A percentile compares a stretch with the other conserved stretches of the same genome.
phyloP scores from a whole-genome alignment of 2,888 invertebrate genomes.

The Therioaphis trifolii region DNA sequence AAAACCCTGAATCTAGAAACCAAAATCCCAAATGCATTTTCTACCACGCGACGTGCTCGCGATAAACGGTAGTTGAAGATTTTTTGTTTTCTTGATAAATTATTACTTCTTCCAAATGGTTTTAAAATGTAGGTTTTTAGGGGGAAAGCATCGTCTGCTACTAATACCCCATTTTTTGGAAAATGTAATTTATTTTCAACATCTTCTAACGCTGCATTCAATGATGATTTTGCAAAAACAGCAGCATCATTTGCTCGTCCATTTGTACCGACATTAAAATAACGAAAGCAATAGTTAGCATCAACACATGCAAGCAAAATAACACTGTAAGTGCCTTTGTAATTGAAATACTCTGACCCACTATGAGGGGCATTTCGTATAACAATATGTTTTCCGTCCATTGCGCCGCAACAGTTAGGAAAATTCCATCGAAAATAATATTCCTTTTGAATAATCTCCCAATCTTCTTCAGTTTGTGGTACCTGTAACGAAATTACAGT shows the following conservation, averaged over 20 bases:
- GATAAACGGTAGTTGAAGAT: no score
- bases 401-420: slow-evolving; percentile 33
- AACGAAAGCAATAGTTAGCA: slow-evolving; percentile 28
- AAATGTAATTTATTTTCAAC: slow-evolving; percentile 20
- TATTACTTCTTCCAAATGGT: slow-evolving; percentile 60
- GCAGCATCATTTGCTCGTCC: slow-evolving; percentile 26
- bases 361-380: slow-evolving; percentile 25
- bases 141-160: slow-evolving; percentile 66
- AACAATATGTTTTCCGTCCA: slow-evolving; percentile 35
- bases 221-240: slow-evolving; percentile 34
- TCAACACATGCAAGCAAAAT: slow-evolving; percentile 37
- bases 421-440: slow-evolving; percentile 27
- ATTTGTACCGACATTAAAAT: slow-evolving; percentile 23
- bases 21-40: slow-evolving; percentile 64
- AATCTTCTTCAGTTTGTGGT: slow-evolving; percentile 36
- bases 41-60: slow-evolving; percentile 64
- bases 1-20: slow-evolving; percentile 64
- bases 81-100: slow-evolving; percentile 62
- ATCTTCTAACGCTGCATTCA: no score
- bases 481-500: slow-evolving; percentile 22
- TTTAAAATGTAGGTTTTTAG: slow-evolving; percentile 64
- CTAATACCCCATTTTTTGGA: slow-evolving; percentile 60
- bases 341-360: slow-evolving; percentile 32
- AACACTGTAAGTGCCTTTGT: slow-evolving; percentile 31
- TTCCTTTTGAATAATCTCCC: slow-evolving; percentile 9